Evolutionary conservation across 2,113 vertebrate genomes (phyloP), one percentile per base, ranked within the genome.

Genomic region (Podocnemis expansa): DNA sequence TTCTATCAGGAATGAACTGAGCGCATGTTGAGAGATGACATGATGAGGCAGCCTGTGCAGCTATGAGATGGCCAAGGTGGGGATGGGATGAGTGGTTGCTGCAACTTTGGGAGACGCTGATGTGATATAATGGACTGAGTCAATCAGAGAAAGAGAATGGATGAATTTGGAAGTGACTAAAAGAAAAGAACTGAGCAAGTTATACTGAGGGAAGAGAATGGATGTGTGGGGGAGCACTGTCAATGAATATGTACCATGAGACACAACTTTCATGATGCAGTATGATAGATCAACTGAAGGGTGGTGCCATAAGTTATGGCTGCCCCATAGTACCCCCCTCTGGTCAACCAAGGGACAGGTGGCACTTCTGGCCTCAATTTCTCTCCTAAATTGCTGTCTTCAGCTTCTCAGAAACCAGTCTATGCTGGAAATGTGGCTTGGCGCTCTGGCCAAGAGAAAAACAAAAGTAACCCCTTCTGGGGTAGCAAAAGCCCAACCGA

Each of bases 51-150:
- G 47, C 45, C 84, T 22, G 78, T 80, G 88, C 88, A 45, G 27
- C n/a, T 24, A 76, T 51, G 4, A 76, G 25, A 41, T 8, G 87
- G 73, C 16, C 54, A 2, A 27, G 73, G 27, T 3, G 43, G 10
- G 8, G 54, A 2, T 16, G 5, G 41, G 38, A 34, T 80, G 43
- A 83, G 47, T 14, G 54, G n/a, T 1, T 6, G 19, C 5, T 0
- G 0, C 3, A 19, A 27, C 31, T 84, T 27, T 9, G 27, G 29
- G 16, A 25, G 49, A 4, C 24, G 22, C 7, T 29, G 6, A 45
- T 78, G 38, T 49, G 19, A 31, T 76, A 22, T 45, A 76, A 34
- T 8, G 0, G 4, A 82, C n/a, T 22, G n/a, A n/a, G 7, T 19
- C 24, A 5, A 4, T 43, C 17, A 56, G 51, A 75, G 38, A 84